Conservation (phyloP, 1,140 invertebrate species). For the Vanessa atalanta region DNA sequence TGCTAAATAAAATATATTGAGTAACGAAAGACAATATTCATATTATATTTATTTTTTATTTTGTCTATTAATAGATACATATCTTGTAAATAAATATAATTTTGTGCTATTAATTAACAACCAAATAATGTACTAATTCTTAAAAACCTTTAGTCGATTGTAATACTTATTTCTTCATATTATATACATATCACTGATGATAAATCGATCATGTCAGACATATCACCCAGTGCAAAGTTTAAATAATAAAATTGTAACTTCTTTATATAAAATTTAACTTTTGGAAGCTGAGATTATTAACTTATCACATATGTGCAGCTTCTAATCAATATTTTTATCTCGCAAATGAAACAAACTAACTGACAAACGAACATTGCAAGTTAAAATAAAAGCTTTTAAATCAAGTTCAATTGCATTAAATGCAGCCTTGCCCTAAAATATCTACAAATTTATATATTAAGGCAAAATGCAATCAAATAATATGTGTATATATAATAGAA, state of each 20-base stretch:
- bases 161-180: neutral
- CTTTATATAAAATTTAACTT: neutral
- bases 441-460: slow-evolving; percentile 24
- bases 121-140: neutral
- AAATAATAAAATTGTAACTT: neutral
- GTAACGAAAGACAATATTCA: neutral
- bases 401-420: slow-evolving; percentile 52
- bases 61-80: neutral
- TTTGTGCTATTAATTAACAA: slow-evolving; percentile 14
- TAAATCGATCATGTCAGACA: neutral
- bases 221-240: neutral
- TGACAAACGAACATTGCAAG: no score
- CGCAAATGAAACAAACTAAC: slow-evolving; percentile 20
- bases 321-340: slow-evolving; percentile 16
- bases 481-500: slow-evolving; percentile 44
- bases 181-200: neutral
- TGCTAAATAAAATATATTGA: neutral
- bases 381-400: neutral
- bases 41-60: neutral
- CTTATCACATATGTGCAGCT: neutral
- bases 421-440: slow-evolving; percentile 59
- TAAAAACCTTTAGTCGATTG: neutral
- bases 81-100: slow-evolving; percentile 8
- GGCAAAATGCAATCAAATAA: slow-evolving; percentile 38
- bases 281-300: neutral